Evolutionary conservation across 2,888 invertebrate species (phyloP), one percentile per base, ranked within the genome.

Genomic region (Dimorphilus gyrociliatus): DNA sequence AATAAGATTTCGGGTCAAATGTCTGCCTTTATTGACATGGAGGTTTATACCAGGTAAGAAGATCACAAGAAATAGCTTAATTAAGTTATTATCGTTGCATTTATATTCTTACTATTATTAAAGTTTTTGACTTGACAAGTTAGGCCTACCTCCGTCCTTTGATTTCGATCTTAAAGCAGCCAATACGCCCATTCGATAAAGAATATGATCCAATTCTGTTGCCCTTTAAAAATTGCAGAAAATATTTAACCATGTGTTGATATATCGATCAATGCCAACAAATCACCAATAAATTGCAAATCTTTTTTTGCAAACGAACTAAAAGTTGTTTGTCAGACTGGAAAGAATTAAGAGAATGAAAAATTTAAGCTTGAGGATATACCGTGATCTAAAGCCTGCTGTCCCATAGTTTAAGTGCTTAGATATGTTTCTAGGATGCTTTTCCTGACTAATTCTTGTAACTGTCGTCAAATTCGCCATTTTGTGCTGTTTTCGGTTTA

Each of bases 141-240:
- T 31, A 16, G 17, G 14, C 18, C 23, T 25, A 28, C 38, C 63
- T 74, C 86, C 82, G 66, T 75, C 74, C 52, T 77, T 78, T 38
- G 69, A 69, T 50, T 80, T 74, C 8, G 92, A 88, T 30, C 92
- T 70, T 17, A 97, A 67, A 3, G 78, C 81, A 7, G 90, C 86
- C 45, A 94, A 66, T 18, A 92, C 65, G 3, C 92, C 94, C 80
- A 92, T 84, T 32, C 94, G 73, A 61, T 80, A 92, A 64, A 88
- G 75, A 15, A 94, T 79, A 71, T 86, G 85, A 45, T 81, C 79
- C 50, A 97, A 66, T 37, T 75, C 66, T 40, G 72, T 73, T 21
- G 82, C 82, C 56, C 90, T 90, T 65, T 29, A 70, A 70, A 55
- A 26, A 33, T 8, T 23, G 7, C 21, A 23, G 12, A 13, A 10